Evolutionary conservation across 2,113 vertebrate species (phyloP).

Genomic region (Mobula hypostoma): DNA sequence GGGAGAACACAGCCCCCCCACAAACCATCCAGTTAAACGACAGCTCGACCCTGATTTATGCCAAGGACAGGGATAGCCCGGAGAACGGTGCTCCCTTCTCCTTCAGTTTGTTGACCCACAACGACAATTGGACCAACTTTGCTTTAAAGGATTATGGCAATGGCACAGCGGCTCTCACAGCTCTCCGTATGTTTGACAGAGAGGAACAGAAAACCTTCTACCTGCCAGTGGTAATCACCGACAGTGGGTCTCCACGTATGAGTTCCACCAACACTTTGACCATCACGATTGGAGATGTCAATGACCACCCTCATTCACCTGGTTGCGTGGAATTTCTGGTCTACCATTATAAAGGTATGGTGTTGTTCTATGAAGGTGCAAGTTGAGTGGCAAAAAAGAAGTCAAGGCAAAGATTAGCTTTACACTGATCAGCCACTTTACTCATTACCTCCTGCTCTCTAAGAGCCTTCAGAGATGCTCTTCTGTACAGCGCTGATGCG

Average conservation of each 20-base stretch:
- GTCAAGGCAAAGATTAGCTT: too few species aligned
- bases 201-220: constrained; percentile 68
- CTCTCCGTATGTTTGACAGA: constrained; percentile 69
- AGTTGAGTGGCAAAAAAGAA: not conserved
- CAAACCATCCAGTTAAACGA: constrained; percentile 67
- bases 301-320: constrained; percentile 75
- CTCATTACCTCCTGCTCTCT: too few species aligned
- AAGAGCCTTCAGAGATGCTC: too few species aligned
- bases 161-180: constrained; percentile 66
- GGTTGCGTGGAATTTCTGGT: constrained; percentile 71
- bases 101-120: constrained; percentile 61
- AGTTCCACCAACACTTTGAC: constrained; percentile 75
- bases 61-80: constrained; percentile 65
- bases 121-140: constrained; percentile 54
- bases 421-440: too few species aligned
- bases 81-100: constrained; percentile 67
- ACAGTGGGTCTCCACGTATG: constrained; percentile 72
- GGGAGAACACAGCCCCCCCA: constrained; percentile 71
- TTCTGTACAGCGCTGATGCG: too few species aligned
- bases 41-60: constrained; percentile 64
- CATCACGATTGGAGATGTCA: constrained; percentile 69
- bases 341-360: constrained; percentile 72
- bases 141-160: constrained; percentile 71
- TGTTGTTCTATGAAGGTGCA: not conserved
- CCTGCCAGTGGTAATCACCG: constrained; percentile 70